Conservation (phyloP, 2,888 invertebrate genomes). For the Carcina quercana region DNA sequence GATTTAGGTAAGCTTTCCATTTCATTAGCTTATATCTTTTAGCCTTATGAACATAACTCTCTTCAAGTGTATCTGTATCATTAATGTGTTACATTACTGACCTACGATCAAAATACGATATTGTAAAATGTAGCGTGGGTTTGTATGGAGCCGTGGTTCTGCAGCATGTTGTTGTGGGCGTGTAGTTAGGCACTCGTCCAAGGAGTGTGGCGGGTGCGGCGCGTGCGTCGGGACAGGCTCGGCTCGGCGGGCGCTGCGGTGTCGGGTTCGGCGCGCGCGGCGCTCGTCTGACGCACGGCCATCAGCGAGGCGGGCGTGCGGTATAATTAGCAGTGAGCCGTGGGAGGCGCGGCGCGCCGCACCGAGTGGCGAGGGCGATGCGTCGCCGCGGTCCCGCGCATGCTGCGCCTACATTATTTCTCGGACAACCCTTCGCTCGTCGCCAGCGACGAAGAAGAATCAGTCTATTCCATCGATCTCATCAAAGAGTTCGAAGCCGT, state of each 20-base stretch:
- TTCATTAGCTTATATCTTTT: too few relatives aligned
- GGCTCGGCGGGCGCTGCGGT: constrained; percentile 26
- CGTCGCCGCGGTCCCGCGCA: constrained; percentile 70
- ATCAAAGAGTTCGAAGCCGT: constrained; percentile 91
- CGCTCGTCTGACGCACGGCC: constrained; percentile 11
- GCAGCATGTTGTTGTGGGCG: too few relatives aligned
- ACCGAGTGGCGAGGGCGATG: constrained; percentile 58
- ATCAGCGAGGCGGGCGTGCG: constrained; percentile 33
- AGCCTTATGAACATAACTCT: background rate
- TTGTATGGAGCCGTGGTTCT: too few relatives aligned
- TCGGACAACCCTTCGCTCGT: constrained; percentile 85
- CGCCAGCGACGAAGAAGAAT: constrained; percentile 73
- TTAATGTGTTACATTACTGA: too few relatives aligned
- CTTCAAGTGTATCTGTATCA: too few relatives aligned
- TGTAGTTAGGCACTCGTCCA: too few relatives aligned
- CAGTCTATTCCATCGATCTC: constrained; percentile 86
- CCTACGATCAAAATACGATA: too few relatives aligned
- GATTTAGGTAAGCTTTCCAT: constrained; percentile 50
- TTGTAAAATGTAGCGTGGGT: too few relatives aligned
- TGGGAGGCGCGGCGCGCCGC: constrained; percentile 68
- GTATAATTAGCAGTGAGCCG: constrained; percentile 70
- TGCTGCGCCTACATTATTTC: constrained; percentile 89
- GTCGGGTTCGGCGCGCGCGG: constrained; percentile 34
- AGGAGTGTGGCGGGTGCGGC: constrained; percentile 12
- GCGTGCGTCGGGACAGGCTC: too few relatives aligned